Conservation (phyloP, 2,888 invertebrate species). For the Latrodectus elegans region DNA sequence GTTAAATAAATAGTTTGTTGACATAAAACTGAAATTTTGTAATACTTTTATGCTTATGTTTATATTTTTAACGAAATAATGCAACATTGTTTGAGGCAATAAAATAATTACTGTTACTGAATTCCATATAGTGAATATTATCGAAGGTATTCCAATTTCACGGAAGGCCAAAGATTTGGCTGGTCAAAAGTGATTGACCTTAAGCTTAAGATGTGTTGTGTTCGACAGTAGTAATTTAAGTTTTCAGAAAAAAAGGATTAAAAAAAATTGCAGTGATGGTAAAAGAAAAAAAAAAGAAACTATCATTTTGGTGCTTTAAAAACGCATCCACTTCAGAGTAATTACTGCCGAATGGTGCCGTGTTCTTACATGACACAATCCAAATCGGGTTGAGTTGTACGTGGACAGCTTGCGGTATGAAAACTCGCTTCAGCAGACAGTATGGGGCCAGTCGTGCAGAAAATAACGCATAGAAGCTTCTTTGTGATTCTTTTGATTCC, state of each 20-base stretch:
- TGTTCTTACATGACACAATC: slow-evolving; percentile 8
- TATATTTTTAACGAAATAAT: no score
- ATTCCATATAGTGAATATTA: neutral
- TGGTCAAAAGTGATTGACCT: neutral
- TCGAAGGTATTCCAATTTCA: neutral
- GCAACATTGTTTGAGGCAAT: no score
- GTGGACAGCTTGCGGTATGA: slow-evolving; percentile 11
- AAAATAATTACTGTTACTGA: no score
- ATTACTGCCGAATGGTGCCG: neutral
- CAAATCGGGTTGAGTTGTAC: slow-evolving; percentile 28
- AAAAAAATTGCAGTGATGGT: neutral
- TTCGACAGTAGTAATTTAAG: no score
- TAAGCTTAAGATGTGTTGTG: neutral
- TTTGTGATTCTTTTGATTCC: slow-evolving; percentile 38
- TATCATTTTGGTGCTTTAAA: neutral
- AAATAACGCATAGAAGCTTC: slow-evolving; percentile 53
- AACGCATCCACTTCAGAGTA: neutral
- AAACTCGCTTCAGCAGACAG: slow-evolving; percentile 40
- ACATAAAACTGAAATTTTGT: no score
- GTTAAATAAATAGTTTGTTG: no score
- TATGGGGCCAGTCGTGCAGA: slow-evolving; percentile 58
- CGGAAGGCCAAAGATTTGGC: neutral
- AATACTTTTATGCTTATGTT: no score
- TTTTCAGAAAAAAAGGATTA: neutral
- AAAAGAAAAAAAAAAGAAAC: neutral